Base-by-base conservation (phyloP, 1,140 invertebrate genomes). In the Mercenaria mercenaria region DNA sequence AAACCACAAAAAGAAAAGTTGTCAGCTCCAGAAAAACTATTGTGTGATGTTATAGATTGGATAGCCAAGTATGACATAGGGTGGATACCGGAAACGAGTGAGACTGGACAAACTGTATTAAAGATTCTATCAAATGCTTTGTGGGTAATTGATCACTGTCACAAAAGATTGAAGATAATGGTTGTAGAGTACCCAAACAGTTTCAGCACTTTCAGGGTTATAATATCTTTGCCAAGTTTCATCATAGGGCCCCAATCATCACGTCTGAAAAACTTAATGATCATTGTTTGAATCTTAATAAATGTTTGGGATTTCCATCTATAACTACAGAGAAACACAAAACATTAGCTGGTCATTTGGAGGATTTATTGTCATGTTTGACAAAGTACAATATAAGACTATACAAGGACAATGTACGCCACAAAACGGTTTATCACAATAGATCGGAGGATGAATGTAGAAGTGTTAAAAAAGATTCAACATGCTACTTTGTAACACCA, bases 391-490 rank as follows among this genome's bases (percentile, higher is more conserved):
- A 59, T 20, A 59, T 69, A 50, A 80, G 86, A 52, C 41, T 88
- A 18, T 6, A 88, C 1, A 80, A 72, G 29, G 88, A 83, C n/a
- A 89, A 89, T 47, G n/a, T n/a, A n/a, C n/a, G n/a, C n/a, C n/a
- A n/a, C n/a, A n/a, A n/a, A n/a, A n/a, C n/a, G n/a, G n/a, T 15
- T 43, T 64, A 83, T 61, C 41, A 89, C 34, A 82, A 43, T 23
- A 76, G 11, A 34, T 74, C 72, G 43, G 15, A 26, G 41, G n/a
- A 37, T 41, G 47, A 67, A 29, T 29, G 56, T 41, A 37, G 39
- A 74, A n/a, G 29, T 11, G n/a, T 72, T 76, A 8, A 23, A 18
- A 23, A 23, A 23, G 34, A 64, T 50, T 64, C 61, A 76, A n/a
- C 34, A 26, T 81, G 43, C 52, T 39, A 34, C 43, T 37, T 69